Conservation (phyloP, 2,797 vertebrate species). For the Muscicapa striata region DNA sequence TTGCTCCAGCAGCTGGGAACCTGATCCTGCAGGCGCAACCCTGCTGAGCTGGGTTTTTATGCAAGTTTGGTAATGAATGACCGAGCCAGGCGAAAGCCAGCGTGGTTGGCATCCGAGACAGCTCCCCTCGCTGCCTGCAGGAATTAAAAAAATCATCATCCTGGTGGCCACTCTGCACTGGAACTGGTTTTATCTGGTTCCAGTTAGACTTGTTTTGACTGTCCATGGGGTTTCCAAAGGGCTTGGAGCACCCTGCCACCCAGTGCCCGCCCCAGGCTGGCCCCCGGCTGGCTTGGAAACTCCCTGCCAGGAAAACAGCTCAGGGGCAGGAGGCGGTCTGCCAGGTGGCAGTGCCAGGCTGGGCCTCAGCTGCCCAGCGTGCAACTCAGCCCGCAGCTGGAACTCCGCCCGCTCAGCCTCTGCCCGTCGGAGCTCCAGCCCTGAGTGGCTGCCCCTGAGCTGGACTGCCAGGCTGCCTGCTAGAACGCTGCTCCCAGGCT, state of each 20-base stretch:
- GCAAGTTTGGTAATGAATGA: constrained; percentile 25
- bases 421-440: no score
- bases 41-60: background rate
- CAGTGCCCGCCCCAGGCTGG: background rate
- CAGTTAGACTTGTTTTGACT: constrained; percentile 59
- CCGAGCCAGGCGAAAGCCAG: background rate
- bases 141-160: background rate
- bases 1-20: constrained; percentile 25
- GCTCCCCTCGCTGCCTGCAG: background rate
- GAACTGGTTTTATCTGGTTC: constrained; percentile 62
- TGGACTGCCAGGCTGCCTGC: no score
- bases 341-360: no score
- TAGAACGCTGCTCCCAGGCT: no score
- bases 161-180: constrained; percentile 27
- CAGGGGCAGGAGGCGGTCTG: no score
- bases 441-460: no score
- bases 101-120: background rate
- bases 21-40: constrained; percentile 9
- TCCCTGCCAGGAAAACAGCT: no score
- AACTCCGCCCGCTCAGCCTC: no score
- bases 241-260: no score
- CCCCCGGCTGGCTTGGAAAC: no score
- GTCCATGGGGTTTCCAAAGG: accelerated
- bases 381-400: no score
- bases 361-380: no score